Evolutionary conservation across 1,140 invertebrate species (phyloP).

Genomic region (Eupristina koningsbergeri): DNA sequence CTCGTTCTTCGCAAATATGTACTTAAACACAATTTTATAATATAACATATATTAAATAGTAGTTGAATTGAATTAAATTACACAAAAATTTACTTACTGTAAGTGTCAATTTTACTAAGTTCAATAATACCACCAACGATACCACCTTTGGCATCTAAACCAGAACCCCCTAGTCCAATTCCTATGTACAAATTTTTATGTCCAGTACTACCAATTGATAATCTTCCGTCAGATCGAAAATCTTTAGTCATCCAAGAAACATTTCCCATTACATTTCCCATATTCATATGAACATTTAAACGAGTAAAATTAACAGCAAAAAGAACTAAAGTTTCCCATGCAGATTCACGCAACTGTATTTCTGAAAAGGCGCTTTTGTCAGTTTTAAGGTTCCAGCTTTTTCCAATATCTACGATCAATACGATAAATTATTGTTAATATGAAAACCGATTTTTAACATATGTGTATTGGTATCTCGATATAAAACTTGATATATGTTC

Average conservation of each 20-base stretch:
- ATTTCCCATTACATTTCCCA: conserved; percentile 99
- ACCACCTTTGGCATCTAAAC: conserved; percentile 94
- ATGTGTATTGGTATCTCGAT: too few relatives aligned
- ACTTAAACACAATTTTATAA: conserved; percentile 71
- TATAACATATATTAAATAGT: conserved; percentile 14
- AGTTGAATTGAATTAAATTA: conserved; percentile 9
- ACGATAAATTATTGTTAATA: neutral
- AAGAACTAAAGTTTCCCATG: conserved; percentile 95
- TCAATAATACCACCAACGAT: conserved; percentile 96
- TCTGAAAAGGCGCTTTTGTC: conserved; percentile 73
- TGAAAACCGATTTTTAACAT: neutral
- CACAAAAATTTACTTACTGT: conserved; percentile 75
- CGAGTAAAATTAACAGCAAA: conserved; percentile 96
- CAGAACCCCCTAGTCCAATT: conserved; percentile 89
- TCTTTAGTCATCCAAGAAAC: conserved; percentile 94
- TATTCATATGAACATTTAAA: conserved; percentile 97
- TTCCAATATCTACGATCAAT: conserved; percentile 70
- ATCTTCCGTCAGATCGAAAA: conserved; percentile 89
- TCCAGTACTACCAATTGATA: conserved; percentile 94
- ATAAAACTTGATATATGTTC: too few relatives aligned
- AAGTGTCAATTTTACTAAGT: conserved; percentile 90
- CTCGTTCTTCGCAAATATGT: conserved; percentile 90
- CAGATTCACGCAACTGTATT: conserved; percentile 75
- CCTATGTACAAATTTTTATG: conserved; percentile 95
- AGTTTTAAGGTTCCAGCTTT: conserved; percentile 72